Conservation (phyloP, 2,113 vertebrate species). For the Brevimyrus niger region DNA sequence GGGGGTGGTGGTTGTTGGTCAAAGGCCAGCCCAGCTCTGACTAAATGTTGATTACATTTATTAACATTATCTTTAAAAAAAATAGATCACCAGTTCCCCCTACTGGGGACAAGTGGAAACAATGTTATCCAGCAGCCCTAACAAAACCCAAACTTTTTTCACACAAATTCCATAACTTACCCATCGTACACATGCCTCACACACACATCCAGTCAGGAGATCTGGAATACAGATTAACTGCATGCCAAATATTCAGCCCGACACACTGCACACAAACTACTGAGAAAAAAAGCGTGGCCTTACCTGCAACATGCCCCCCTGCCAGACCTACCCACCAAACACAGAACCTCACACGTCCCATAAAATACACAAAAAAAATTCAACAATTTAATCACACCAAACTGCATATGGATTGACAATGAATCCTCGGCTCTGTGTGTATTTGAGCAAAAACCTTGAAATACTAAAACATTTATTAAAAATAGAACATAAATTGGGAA, state of each 20-base stretch:
- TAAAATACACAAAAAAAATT: not conserved
- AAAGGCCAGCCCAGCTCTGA: not conserved
- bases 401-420: not conserved
- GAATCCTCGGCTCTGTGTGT: not conserved
- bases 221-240: not conserved
- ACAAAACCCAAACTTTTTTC: not conserved
- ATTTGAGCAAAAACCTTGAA: not conserved
- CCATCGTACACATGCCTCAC: not conserved
- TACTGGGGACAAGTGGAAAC: not conserved
- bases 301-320: not conserved
- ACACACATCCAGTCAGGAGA: not conserved
- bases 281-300: not conserved
- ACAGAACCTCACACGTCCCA: not conserved
- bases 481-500: not conserved
- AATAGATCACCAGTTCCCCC: not conserved
- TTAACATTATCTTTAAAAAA: not conserved
- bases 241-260: not conserved
- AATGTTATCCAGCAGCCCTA: not conserved
- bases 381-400: not conserved
- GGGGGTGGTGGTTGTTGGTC: not conserved
- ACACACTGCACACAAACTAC: not conserved
- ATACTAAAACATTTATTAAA: not conserved
- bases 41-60: not conserved
- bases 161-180: not conserved
- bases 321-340: not conserved